phyloP scores from a whole-genome alignment of 2,797 vertebrate species.

The Strix occidentalis region DNA sequence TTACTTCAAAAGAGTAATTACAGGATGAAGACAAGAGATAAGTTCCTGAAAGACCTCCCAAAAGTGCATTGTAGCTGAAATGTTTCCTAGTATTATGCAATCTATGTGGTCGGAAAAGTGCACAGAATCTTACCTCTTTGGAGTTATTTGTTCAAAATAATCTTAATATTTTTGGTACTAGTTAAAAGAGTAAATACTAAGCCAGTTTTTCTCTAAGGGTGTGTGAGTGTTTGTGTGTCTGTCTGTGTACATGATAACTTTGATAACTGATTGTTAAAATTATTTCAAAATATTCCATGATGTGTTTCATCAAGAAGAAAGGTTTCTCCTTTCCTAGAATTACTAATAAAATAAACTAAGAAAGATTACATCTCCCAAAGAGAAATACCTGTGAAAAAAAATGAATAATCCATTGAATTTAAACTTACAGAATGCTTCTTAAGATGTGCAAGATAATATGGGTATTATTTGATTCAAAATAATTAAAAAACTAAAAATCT shows the following conservation, averaged over 20 bases:
- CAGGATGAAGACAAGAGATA: not conserved
- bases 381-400: not conserved
- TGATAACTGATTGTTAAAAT: not conserved
- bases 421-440: not conserved
- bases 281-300: not conserved
- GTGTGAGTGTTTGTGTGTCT: not conserved
- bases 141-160: not conserved
- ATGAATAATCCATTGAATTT: not conserved
- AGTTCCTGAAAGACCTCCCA: not conserved
- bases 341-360: not conserved
- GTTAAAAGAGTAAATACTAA: not conserved
- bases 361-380: accelerated
- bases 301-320: not conserved
- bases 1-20: not conserved
- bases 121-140: not conserved
- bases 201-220: not conserved
- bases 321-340: not conserved
- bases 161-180: not conserved
- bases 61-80: not conserved
- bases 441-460: not conserved
- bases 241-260: not conserved
- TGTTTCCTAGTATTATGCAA: not conserved
- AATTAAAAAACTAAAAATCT: not conserved
- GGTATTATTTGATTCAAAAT: not conserved
- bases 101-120: not conserved